Base-by-base conservation (phyloP, 2,113 vertebrate species). In the Trichechus manatus region DNA sequence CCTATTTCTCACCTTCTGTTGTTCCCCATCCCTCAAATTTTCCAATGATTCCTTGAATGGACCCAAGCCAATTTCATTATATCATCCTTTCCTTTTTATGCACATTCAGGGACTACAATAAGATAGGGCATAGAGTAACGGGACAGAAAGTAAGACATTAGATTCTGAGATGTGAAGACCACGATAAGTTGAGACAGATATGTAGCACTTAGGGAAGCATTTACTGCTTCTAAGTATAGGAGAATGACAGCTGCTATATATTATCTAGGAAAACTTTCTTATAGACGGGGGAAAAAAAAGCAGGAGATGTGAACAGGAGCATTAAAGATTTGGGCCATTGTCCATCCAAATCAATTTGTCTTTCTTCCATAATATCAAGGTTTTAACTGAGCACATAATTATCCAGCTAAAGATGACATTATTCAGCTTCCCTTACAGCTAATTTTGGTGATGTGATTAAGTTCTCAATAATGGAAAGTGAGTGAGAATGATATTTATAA, bases 31-130 rank as follows among this genome's bases (percentile, higher is more conserved):
- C 27, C 78, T 36, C 25, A 31, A 7, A 82, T 6, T 93, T 68
- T 84, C 66, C 64, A 56, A 4, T 59, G 64, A 86, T 66, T 93
- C 59, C 53, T 89, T 83, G 82, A 95, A 87, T 63, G 15, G 36
- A 33, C n/a, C 77, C 36, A 91, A 31, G 29, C 31, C 59, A 74
- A 44, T 81, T 94, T 80, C 50, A n/a, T 27, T 92, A 36, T 61
- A 11, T 59, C 47, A 63, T 11, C 22, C 53, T 33, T 86, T 78
- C 31, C 27, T 61, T 83, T 85, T 83, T 20, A 92, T 31, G 44
- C 75, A 83, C 80, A 20, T 42, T 89, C 27, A 66, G 36, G 20
- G 36, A 92, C 39, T 31, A 33, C 3, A 81, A 20, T 42, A 64
- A 66, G 15, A 23, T 5, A 42, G 31, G 14, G 15, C 17, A 47